Evolutionary conservation across 2,113 vertebrate species (phyloP), one percentile per base, ranked within the genome.

Genomic region (Guaruba guarouba): DNA sequence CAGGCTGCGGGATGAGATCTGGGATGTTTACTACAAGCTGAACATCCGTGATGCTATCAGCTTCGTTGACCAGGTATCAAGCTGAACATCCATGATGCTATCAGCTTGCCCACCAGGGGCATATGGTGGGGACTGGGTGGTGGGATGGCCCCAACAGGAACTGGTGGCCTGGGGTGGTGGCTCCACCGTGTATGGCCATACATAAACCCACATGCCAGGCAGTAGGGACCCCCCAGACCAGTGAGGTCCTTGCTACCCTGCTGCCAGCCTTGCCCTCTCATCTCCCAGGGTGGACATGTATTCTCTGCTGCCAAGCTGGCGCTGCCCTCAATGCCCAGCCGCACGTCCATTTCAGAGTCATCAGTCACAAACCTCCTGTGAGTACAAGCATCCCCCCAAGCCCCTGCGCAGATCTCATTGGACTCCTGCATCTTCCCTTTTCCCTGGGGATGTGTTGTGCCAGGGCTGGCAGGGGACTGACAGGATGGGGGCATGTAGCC

Each of bases 11-110:
- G 99, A 99, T 17, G 99, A 99, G 75, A 98, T 99, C 93, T 99
- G 99, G 99, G 99, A 99, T 35, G 99, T 99, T 15, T 99, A 99
- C 89, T 99, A 99, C 98, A 99, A 99, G 97, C 99, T 99, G 94
- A 99, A 99, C 97, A 99, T 99, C 98, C 97, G 99, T 20, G 99
- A 99, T 63, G 99, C 99, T 81, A 99, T 99, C 98, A 99, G 98
- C 85, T 98, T 99, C 4, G 99, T 99, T 2, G 99, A 99, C 94
- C 99, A 99, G 99, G 99, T 99, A n/a, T 57, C 98, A 99, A 99
- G 97, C 99, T 99, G 94, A 99, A 99, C 97, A 99, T 99, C 97
- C 96, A 99, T 20, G 99, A 99, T 64, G 99, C 99, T 82, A 99
- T 99, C 98, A 99, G 98, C 85, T 98, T 99, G 6, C 33, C 33